Conservation (phyloP, 2,888 invertebrate genomes). For the Artemia sp. region DNA sequence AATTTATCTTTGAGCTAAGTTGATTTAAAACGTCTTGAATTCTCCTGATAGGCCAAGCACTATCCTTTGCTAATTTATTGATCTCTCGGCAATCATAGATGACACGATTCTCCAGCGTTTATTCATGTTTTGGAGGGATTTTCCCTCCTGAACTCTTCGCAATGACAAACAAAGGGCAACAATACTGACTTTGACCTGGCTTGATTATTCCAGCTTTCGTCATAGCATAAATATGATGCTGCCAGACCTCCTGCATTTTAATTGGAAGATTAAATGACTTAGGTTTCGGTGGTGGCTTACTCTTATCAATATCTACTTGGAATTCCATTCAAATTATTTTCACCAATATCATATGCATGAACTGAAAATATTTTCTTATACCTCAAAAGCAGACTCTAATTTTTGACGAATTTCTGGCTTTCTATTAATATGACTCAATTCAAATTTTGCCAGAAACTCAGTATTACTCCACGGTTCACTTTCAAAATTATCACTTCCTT, state of each 20-base stretch:
- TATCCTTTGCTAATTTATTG: too few relatives aligned
- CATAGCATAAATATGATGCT: constrained; percentile 9
- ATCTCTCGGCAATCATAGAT: not conserved
- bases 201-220: not conserved
- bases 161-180: not conserved
- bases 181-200: not conserved
- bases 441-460: not conserved
- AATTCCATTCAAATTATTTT: not conserved
- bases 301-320: not conserved
- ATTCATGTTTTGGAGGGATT: not conserved
- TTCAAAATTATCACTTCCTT: too few relatives aligned
- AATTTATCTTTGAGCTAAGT: not conserved
- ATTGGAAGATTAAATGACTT: not conserved
- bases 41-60: too few relatives aligned
- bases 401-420: not conserved
- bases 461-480: not conserved
- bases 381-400: not conserved
- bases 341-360: not conserved
- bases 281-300: not conserved
- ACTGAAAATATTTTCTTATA: not conserved
- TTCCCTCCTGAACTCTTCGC: not conserved
- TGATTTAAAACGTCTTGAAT: too few relatives aligned
- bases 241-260: not conserved
- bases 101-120: not conserved
- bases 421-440: not conserved